A percentile compares a stretch with the other conserved stretches of the same genome.
Conservation (phyloP, 2,797 vertebrate species). For the Halcyon smyrnensis region DNA sequence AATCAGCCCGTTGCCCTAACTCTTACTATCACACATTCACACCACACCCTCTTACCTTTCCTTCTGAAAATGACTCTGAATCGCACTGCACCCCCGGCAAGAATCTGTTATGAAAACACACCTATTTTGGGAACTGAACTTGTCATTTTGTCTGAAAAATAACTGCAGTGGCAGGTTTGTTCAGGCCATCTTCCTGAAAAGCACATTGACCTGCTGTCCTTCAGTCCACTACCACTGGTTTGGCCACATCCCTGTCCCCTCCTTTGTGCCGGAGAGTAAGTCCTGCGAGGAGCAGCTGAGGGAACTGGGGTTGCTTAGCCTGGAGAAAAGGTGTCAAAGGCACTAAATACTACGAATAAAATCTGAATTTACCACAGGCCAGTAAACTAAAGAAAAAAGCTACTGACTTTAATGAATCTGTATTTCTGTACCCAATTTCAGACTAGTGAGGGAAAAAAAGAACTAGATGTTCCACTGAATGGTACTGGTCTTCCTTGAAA, state of each 20-base stretch:
- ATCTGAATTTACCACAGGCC: neutral
- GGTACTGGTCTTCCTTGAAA: neutral
- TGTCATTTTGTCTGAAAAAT: neutral
- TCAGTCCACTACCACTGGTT: neutral
- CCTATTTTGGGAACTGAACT: neutral
- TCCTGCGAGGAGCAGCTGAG: neutral
- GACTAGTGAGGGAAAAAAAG: neutral
- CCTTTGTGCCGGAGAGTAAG: neutral
- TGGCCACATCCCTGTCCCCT: neutral
- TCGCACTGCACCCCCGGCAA: neutral
- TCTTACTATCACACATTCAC: neutral
- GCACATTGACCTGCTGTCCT: neutral
- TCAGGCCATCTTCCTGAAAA: neutral
- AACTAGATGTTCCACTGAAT: neutral
- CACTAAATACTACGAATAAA: neutral
- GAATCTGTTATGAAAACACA: neutral
- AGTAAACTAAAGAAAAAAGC: neutral
- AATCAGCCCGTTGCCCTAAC: neutral
- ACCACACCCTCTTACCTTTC: neutral
- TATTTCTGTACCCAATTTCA: neutral
- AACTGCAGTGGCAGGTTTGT: neutral
- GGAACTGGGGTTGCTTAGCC: neutral
- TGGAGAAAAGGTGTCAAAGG: fast-evolving
- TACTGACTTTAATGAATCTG: neutral
- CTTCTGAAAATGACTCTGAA: neutral